Evolutionary conservation across 2,113 vertebrate genomes (phyloP).

Genomic region (Leptodactylus fuscus): DNA sequence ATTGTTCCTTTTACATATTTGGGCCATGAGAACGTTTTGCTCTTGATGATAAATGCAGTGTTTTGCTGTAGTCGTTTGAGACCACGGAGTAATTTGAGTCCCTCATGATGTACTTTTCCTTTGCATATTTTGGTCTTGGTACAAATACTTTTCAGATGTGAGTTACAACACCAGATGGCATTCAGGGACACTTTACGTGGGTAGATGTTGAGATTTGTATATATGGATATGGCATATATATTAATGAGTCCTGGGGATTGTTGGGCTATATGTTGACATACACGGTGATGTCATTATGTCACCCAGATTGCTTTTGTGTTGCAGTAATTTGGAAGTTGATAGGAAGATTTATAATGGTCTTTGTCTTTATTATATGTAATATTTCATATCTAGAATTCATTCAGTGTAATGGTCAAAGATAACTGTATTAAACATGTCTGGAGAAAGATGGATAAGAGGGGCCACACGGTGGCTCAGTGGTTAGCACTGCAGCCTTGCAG

Average conservation of each 20-base stretch:
- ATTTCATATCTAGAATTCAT: no score
- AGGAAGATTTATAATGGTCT: no score
- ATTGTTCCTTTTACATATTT: neutral
- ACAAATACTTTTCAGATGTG: slow-evolving; percentile 33
- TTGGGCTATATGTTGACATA: neutral
- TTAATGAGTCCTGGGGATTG: neutral
- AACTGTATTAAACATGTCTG: no score
- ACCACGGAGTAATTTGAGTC: slow-evolving; percentile 9
- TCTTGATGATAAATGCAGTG: slow-evolving; percentile 23
- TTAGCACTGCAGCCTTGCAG: no score
- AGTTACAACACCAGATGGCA: slow-evolving; percentile 28
- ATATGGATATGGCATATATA: neutral
- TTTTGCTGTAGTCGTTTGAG: slow-evolving; percentile 17
- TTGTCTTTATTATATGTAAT: no score
- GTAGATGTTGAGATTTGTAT: neutral
- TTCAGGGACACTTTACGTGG: neutral
- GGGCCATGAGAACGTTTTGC: neutral
- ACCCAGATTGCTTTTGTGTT: neutral
- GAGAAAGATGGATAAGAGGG: no score
- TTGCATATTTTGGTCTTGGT: slow-evolving; percentile 22
- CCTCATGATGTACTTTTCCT: slow-evolving; percentile 27
- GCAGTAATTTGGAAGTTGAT: no score
- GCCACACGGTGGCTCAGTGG: no score
- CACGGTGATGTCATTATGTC: neutral
- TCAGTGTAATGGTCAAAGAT: no score